A percentile compares a stretch with the other conserved stretches of the same genome.
Conservation (phyloP, 1,140 invertebrate species). For the Hermetia illucens region DNA sequence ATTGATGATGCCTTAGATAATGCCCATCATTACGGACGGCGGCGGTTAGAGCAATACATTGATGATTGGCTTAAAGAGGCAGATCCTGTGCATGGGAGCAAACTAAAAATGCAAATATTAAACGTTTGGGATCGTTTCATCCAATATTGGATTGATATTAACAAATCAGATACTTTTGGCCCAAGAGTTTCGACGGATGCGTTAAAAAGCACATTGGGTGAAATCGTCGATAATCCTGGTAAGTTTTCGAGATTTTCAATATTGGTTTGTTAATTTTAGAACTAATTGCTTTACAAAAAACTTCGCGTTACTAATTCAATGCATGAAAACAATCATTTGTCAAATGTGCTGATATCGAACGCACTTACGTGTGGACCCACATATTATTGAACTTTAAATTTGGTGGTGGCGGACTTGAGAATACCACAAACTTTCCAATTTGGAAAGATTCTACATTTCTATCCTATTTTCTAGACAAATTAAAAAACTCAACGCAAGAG, state of each 20-base stretch:
- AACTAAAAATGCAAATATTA: conserved; percentile 80
- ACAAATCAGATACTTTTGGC: conserved; percentile 38
- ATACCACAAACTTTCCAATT: too few species aligned
- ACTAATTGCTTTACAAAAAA: too few species aligned
- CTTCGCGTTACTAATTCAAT: too few species aligned
- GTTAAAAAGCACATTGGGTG: conserved; percentile 44
- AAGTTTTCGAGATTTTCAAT: conserved; percentile 6
- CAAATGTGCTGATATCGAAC: too few species aligned
- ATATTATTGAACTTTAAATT: too few species aligned
- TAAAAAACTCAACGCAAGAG: too few species aligned
- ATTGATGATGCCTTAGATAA: conserved; percentile 81
- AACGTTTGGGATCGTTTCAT: conserved; percentile 89
- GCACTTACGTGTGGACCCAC: too few species aligned
- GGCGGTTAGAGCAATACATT: conserved; percentile 27
- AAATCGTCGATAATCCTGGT: conserved; percentile 30
- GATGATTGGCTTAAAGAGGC: conserved; percentile 60
- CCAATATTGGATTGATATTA: conserved; percentile 72
- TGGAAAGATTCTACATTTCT: too few species aligned
- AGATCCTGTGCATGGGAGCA: conserved; percentile 64
- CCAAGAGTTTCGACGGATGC: conserved; percentile 52
- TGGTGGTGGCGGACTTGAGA: too few species aligned
- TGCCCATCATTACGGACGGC: conserved; percentile 72
- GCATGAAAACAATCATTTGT: too few species aligned
- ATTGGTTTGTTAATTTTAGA: conserved; percentile 7
- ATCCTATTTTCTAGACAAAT: too few species aligned